Conservation (phyloP, 2,888 invertebrate genomes). For the Lasioglossum villosulum region DNA sequence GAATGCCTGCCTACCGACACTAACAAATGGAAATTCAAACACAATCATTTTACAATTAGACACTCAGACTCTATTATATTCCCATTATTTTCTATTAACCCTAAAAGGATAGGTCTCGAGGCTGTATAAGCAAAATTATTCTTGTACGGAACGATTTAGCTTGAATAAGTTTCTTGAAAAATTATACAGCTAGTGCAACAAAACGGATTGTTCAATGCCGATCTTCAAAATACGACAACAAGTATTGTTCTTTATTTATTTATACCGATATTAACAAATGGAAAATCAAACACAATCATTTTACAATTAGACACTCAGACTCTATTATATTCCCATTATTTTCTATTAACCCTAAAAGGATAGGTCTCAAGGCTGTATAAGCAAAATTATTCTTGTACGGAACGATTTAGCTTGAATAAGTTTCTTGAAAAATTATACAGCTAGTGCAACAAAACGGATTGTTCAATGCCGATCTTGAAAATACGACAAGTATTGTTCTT, state of each 20-base stretch:
- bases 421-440: background rate
- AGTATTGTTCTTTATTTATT: background rate
- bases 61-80: background rate
- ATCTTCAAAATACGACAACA: background rate
- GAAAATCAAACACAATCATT: no score
- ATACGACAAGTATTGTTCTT: background rate
- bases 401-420: background rate
- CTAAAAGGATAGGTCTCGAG: background rate
- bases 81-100: background rate
- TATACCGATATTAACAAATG: no score
- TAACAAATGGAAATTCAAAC: conserved; percentile 35
- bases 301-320: no score
- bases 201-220: background rate
- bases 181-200: background rate
- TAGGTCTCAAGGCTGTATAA: no score
- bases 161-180: background rate
- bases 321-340: no score
- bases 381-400: no score
- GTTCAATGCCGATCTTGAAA: background rate
- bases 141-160: background rate
- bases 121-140: background rate
- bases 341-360: no score
- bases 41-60: conserved; percentile 24
- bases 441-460: background rate
- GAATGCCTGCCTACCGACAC: conserved; percentile 25